Conservation (phyloP, 2,797 vertebrate species). For the Yasuhikotakia modesta region DNA sequence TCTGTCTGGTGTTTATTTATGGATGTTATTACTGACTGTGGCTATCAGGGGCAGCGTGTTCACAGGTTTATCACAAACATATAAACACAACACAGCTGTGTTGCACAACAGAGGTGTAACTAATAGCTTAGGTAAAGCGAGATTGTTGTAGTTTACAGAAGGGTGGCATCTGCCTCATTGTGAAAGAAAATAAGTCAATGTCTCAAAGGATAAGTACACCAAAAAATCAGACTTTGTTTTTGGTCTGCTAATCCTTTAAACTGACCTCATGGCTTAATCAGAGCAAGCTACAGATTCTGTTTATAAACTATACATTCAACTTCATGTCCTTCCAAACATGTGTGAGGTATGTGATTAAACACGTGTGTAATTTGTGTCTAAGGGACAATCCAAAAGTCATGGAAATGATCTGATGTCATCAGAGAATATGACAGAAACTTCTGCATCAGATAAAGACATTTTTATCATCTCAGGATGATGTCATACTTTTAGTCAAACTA, state of each 20-base stretch:
- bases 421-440: conserved; percentile 72
- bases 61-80: conserved; percentile 66
- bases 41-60: conserved; percentile 5
- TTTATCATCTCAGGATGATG: conserved; percentile 4
- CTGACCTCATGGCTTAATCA: too few relatives aligned
- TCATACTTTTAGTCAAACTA: not conserved
- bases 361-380: conserved; percentile 57
- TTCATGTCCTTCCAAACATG: not conserved
- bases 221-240: not conserved
- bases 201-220: not conserved
- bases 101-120: conserved; percentile 34
- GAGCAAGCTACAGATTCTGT: too few relatives aligned
- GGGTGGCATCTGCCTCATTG: conserved; percentile 5
- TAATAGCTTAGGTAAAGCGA: conserved; percentile 34
- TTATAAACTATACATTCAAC: not conserved
- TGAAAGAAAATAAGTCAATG: conserved; percentile 7
- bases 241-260: too few relatives aligned
- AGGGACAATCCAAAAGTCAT: conserved; percentile 81
- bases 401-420: conserved; percentile 82
- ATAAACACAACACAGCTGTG: not conserved
- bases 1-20: not conserved
- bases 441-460: conserved; percentile 21
- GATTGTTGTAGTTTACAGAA: conserved; percentile 26
- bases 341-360: not conserved
- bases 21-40: not conserved